Base-by-base conservation (phyloP, 2,797 vertebrate genomes). In the Myotis daubentonii region DNA sequence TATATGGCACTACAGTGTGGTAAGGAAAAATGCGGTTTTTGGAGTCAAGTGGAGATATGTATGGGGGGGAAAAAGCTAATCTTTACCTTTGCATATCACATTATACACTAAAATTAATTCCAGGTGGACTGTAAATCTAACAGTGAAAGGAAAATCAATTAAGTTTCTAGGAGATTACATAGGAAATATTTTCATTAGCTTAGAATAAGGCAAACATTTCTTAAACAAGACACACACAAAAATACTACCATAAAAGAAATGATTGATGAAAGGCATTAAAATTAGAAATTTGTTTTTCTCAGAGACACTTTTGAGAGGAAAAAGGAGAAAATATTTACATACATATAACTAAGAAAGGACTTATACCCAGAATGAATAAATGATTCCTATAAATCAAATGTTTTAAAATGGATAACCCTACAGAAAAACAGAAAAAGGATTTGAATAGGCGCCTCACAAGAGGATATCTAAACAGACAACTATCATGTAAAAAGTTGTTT, bases 201-300 rank as follows among this genome's bases (percentile, higher is more conserved):
- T 92, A 10, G 8, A 93, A 19, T 28, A 82, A 44, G n/a, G n/a
- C 15, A 91, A 82, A 91, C 89, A 25, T 44, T 70, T 95, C 33
- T 87, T 55, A 49, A 96, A 47, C 20, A 53, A 71, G 55, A 93
- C 9, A 38, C 6, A 47, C 25, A 62, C 3, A 55, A 68, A 41
- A 49, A 36, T 3, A 6, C 16, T 80, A 62, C 12, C 11, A 33
- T 53, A 65, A 84, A 89, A 51, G n/a, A 80, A 91, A 76, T 51
- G 55, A 96, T 55, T 80, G 41, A 66, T 76, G 30, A 57, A 91
- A 93, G 57, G 70, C 22, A 82, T 55, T 81, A 82, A 91, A 82
- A 72, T 44, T 79, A 44, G 36, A 83, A 75, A 83, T 28, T 86
- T 60, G 38, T 44, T 95, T 89, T 90, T 23, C 93, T 74, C 72